A percentile compares a stretch with the other conserved stretches of the same genome.
Conservation (phyloP, 1,140 invertebrate species). For the Coenobita brevimanus region DNA sequence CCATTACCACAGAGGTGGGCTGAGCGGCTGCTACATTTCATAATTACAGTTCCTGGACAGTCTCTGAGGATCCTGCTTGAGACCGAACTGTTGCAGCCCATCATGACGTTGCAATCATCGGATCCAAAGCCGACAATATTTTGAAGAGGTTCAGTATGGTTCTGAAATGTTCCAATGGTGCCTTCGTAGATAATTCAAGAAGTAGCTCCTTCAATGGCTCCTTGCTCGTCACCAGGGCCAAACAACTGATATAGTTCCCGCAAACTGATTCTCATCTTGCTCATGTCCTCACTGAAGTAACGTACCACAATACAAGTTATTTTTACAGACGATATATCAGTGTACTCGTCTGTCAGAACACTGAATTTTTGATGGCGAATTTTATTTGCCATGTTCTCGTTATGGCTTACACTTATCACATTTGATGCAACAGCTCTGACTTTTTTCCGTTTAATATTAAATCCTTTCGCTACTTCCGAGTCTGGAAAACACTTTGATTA, state of each 20-base stretch:
- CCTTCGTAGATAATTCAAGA: background rate
- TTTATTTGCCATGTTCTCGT: no score
- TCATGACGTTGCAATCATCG: conserved; percentile 15
- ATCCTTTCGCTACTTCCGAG: no score
- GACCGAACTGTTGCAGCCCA: conserved; percentile 8
- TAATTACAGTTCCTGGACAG: background rate
- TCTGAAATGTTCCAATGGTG: background rate
- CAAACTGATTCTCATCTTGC: background rate
- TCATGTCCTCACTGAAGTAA: background rate
- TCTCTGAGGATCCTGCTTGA: background rate
- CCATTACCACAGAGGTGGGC: background rate
- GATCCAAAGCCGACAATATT: conserved; percentile 23
- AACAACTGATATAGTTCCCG: background rate
- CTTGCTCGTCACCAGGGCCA: background rate
- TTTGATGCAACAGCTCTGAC: no score
- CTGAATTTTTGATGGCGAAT: no score
- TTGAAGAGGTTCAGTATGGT: background rate
- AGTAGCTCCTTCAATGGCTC: conserved; percentile 14
- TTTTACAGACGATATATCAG: conserved; percentile 5
- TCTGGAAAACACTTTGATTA: no score
- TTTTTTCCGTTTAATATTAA: no score
- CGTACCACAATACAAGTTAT: background rate
- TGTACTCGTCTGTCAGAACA: conserved; percentile 10
- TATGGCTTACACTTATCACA: no score
- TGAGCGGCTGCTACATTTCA: background rate